A percentile compares a stretch with the other conserved stretches of the same genome.
phyloP scores from a whole-genome alignment of 2,888 invertebrate species.

The Hirtodrosophila duncani region DNA sequence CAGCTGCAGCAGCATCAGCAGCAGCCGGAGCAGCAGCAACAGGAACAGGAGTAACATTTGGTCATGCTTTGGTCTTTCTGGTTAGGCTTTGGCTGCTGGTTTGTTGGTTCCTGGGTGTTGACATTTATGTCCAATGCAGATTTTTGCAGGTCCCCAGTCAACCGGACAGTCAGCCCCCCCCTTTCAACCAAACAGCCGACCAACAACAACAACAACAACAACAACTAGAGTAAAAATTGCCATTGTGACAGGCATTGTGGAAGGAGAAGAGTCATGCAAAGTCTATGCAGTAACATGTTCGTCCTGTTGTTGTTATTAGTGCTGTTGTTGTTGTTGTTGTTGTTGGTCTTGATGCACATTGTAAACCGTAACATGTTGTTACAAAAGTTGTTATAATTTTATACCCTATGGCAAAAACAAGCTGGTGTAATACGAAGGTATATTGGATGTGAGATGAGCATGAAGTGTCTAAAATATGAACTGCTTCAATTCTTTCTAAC shows the following conservation, averaged over 20 bases:
- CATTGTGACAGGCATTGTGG: slow-evolving; percentile 30
- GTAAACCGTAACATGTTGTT: slow-evolving; percentile 72
- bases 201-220: slow-evolving; percentile 47
- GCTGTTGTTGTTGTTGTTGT: slow-evolving; percentile 13
- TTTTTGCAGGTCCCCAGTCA: slow-evolving; percentile 43
- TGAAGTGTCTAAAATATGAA: too few relatives aligned
- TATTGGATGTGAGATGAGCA: too few relatives aligned
- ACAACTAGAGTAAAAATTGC: slow-evolving; percentile 57
- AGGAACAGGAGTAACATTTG: too few relatives aligned
- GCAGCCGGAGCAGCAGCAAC: slow-evolving; percentile 6
- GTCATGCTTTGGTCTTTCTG: slow-evolving; percentile 13
- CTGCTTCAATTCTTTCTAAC: too few relatives aligned
- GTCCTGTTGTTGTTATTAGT: slow-evolving; percentile 2
- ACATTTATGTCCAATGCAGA: slow-evolving; percentile 73
- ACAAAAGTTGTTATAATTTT: slow-evolving; percentile 72
- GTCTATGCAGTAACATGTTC: too few relatives aligned
- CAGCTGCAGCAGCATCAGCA: background rate
- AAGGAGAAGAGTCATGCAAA: too few relatives aligned
- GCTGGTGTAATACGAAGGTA: too few relatives aligned
- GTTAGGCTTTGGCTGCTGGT: background rate
- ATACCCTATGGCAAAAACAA: too few relatives aligned
- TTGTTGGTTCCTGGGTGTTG: slow-evolving; percentile 53
- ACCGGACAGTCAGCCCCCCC: background rate
- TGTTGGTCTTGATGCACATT: slow-evolving; percentile 32
- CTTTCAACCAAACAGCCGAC: background rate